phyloP scores from a whole-genome alignment of 1,140 invertebrate species.

The Anagrus nilaparvatae region DNA sequence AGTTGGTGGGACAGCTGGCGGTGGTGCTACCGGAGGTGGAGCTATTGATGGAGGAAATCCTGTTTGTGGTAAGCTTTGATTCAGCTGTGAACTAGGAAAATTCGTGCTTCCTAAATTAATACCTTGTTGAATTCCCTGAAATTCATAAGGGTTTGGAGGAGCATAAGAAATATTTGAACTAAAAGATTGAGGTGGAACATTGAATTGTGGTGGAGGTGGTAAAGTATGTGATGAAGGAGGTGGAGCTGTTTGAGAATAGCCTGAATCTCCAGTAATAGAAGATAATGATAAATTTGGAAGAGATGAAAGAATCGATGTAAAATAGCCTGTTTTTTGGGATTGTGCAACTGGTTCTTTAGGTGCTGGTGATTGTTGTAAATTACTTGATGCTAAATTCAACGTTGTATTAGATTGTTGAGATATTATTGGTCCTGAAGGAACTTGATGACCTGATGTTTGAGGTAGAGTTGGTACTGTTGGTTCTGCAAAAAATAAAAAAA shows the following conservation, averaged over 20 bases:
- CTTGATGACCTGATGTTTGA: constrained; percentile 3
- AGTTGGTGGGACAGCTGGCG: constrained; percentile 11
- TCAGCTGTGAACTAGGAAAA: too few relatives aligned
- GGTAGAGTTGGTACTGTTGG: constrained; percentile 7
- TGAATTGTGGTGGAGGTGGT: not conserved
- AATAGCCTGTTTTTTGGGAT: constrained; percentile 28
- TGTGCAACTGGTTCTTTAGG: constrained; percentile 18
- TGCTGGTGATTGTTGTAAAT: too few relatives aligned
- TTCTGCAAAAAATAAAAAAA: too few relatives aligned
- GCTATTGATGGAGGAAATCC: too few relatives aligned
- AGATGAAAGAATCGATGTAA: constrained; percentile 35
- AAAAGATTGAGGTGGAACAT: not conserved
- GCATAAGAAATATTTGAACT: too few relatives aligned
- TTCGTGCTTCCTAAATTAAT: too few relatives aligned
- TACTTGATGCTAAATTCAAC: too few relatives aligned
- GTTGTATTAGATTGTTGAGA: not conserved
- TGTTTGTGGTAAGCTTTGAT: too few relatives aligned
- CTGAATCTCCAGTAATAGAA: constrained; percentile 19
- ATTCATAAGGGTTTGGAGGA: constrained; percentile 2
- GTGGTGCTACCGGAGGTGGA: constrained; percentile 11
- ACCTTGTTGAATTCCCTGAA: not conserved
- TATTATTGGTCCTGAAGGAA: not conserved
- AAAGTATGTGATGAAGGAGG: not conserved
- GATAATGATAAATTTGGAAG: constrained; percentile 33
- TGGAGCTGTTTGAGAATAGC: constrained; percentile 7